These are phyloP conservation scores for Lutjanus erythropterus DNA, from an alignment of 2,113 vertebrate species.

Conservation along the genomic window DNA sequence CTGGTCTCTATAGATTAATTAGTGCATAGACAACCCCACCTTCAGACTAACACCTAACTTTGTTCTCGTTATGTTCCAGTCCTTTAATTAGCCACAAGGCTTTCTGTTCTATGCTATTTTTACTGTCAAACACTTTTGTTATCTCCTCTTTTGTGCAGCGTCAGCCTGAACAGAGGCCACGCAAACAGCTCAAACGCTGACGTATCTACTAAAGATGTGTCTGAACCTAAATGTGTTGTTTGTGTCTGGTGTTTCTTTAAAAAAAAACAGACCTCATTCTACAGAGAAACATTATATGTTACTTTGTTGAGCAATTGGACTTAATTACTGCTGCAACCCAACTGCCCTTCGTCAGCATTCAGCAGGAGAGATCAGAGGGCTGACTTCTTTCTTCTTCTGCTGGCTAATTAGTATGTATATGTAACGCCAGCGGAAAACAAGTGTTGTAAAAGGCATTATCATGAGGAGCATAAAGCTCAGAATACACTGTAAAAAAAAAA, in stretches of 20 bases:
- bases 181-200: slow-evolving; percentile 39
- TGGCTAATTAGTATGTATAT: slow-evolving; percentile 72
- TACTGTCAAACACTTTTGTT: slow-evolving; percentile 40
- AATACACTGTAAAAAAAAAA: no score
- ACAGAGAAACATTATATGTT: slow-evolving; percentile 30
- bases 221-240: slow-evolving; percentile 21
- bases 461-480: slow-evolving; percentile 35
- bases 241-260: neutral
- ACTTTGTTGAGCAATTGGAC: slow-evolving; percentile 53
- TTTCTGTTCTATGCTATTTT: slow-evolving; percentile 64
- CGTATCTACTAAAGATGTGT: slow-evolving; percentile 27
- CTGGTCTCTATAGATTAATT: slow-evolving; percentile 73
- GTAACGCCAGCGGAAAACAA: slow-evolving; percentile 16
- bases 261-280: slow-evolving; percentile 17
- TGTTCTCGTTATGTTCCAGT: slow-evolving; percentile 59
- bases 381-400: slow-evolving; percentile 71
- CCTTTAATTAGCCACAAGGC: slow-evolving; percentile 69
- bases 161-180: slow-evolving; percentile 36
- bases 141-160: slow-evolving; percentile 24
- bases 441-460: slow-evolving; percentile 50
- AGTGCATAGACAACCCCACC: slow-evolving; percentile 56
- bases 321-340: slow-evolving; percentile 76
- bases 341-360: slow-evolving; percentile 77
- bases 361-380: slow-evolving; percentile 69
- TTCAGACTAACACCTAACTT: slow-evolving; percentile 62